A percentile compares a stretch with the other conserved stretches of the same genome.
phyloP scores from a whole-genome alignment of 2,888 invertebrate genomes.

The Andrena dorsata region DNA sequence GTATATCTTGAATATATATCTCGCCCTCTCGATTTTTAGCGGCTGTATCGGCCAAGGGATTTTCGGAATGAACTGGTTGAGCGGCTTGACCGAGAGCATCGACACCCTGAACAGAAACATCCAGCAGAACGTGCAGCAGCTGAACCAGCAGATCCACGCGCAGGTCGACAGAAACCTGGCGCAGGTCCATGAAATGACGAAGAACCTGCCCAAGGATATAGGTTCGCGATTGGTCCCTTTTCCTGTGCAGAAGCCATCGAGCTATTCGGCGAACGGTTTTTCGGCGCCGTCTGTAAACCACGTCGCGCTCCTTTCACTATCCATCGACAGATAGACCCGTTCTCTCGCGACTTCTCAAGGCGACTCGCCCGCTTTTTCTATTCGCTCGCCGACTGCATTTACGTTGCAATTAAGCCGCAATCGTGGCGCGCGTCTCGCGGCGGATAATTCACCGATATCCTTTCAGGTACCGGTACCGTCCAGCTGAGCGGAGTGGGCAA shows the following conservation, averaged over 20 bases:
- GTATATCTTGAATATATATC: neutral
- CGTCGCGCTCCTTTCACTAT: slow-evolving; percentile 42
- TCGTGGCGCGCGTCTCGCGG: neutral
- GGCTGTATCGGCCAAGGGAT: neutral
- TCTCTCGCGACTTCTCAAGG: slow-evolving; percentile 41
- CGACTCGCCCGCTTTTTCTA: slow-evolving; percentile 5
- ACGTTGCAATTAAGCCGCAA: neutral
- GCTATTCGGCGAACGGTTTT: neutral
- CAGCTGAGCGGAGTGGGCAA: neutral
- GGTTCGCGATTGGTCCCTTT: slow-evolving; percentile 8
- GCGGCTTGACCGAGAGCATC: slow-evolving; percentile 52
- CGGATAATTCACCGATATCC: neutral
- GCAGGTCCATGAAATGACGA: slow-evolving; percentile 39
- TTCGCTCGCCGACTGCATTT: neutral
- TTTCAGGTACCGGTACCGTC: slow-evolving; percentile 13
- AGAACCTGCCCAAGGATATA: slow-evolving; percentile 14
- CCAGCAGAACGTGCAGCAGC: slow-evolving; percentile 56
- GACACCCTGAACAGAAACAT: slow-evolving; percentile 55
- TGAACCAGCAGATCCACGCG: slow-evolving; percentile 63
- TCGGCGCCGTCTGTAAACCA: neutral
- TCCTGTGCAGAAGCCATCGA: neutral
- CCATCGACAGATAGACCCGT: slow-evolving; percentile 23
- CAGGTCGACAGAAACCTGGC: slow-evolving; percentile 53
- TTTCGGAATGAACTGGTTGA: slow-evolving; percentile 38
- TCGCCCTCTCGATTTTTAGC: neutral